These are phyloP conservation scores for Mandrillus leucophaeus DNA, from an alignment of 2,113 vertebrate species.

Conservation along the genomic window DNA sequence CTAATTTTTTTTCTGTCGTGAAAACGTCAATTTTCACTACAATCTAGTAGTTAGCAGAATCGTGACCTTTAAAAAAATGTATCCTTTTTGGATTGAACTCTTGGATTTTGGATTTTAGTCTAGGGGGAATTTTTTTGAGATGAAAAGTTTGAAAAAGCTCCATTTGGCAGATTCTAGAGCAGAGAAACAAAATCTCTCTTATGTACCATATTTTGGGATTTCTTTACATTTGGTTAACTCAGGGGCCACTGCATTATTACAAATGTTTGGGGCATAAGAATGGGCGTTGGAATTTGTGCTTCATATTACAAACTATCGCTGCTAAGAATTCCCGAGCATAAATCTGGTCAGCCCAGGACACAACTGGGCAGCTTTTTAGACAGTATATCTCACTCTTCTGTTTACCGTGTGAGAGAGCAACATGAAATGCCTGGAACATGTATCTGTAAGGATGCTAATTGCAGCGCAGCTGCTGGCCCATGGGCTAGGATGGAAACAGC, in stretches of 20 bases:
- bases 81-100: not conserved
- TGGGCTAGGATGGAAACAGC: not conserved
- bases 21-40: not conserved
- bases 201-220: not conserved
- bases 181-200: constrained; percentile 22
- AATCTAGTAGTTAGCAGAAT: not conserved
- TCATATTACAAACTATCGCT: not conserved
- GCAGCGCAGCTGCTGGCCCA: rapidly evolving
- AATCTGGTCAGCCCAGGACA: not conserved
- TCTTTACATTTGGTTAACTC: not conserved
- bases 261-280: not conserved
- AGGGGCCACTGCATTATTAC: not conserved
- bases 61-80: not conserved
- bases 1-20: not conserved
- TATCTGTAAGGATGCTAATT: not conserved
- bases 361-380: not conserved
- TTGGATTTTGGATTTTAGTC: not conserved
- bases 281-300: not conserved
- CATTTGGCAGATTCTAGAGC: not conserved
- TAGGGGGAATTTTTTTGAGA: not conserved
- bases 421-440: not conserved
- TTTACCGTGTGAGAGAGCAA: not conserved
- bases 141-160: not conserved
- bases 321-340: not conserved
- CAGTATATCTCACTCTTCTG: not conserved